Percentiles rank a stretch among this genome's conserved stretches.
Conservation (phyloP, 1,140 invertebrate genomes). For the Caenorhabditis elegans region DNA sequence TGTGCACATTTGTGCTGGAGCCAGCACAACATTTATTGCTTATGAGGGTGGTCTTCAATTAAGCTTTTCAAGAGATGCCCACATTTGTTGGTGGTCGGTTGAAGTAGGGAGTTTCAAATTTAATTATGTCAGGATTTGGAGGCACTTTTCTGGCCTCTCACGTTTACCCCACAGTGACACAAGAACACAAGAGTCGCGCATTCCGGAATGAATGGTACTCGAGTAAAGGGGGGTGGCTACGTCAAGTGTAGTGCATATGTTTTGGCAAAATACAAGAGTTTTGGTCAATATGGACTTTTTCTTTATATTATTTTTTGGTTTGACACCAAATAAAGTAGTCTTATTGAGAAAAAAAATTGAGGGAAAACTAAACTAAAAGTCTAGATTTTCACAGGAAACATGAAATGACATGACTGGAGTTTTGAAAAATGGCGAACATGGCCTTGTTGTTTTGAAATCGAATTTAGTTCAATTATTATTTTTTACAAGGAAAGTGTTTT, state of each 20-base stretch:
- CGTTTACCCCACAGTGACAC: not conserved
- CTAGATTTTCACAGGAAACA: too few relatives aligned
- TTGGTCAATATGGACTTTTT: not conserved
- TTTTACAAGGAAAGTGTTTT: too few relatives aligned
- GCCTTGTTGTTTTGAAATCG: too few relatives aligned
- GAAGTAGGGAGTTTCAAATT: not conserved
- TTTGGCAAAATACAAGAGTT: not conserved
- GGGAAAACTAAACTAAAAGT: too few relatives aligned
- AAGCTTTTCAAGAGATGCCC: not conserved
- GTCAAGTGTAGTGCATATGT: conserved; percentile 19
- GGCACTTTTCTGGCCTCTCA: not conserved
- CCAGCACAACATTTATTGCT: conserved; percentile 10
- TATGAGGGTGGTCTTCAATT: not conserved
- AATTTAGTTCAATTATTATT: too few relatives aligned
- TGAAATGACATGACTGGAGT: too few relatives aligned
- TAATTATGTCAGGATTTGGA: conserved; percentile 32
- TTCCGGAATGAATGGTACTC: conserved; percentile 24
- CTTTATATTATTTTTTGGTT: not conserved
- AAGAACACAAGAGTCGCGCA: conserved; percentile 25
- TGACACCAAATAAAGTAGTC: not conserved
- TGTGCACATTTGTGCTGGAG: not conserved
- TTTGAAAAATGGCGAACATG: too few relatives aligned
- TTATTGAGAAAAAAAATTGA: too few relatives aligned
- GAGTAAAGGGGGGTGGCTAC: not conserved
- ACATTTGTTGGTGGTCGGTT: not conserved